A percentile compares a stretch with the other conserved stretches of the same genome.
Conservation (phyloP, 2,888 invertebrate species). For the Bellardia pandia region DNA sequence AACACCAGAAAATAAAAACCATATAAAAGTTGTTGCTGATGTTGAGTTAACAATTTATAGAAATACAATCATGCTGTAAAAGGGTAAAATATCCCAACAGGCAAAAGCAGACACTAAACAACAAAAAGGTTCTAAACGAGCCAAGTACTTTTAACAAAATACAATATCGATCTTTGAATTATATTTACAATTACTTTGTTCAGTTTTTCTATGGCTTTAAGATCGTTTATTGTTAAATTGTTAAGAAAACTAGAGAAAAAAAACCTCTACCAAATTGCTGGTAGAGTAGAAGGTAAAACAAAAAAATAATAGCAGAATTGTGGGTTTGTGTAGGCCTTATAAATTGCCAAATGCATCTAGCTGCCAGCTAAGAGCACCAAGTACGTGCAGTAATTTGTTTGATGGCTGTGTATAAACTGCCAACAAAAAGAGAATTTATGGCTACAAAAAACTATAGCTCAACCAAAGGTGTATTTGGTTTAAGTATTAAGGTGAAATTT, state of each 20-base stretch:
- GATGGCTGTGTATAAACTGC: conserved; percentile 39
- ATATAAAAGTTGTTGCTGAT: conserved; percentile 44
- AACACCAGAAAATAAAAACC: conserved; percentile 34
- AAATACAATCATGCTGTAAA: conserved; percentile 63
- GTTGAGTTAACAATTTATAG: neutral
- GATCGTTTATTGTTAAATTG: conserved; percentile 69
- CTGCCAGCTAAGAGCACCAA: conserved; percentile 70
- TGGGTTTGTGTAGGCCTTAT: conserved; percentile 68
- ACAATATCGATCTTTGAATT: conserved; percentile 70
- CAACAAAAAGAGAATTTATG: conserved; percentile 24
- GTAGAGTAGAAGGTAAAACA: conserved; percentile 9
- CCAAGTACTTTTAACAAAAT: conserved; percentile 29
- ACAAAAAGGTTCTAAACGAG: conserved; percentile 68
- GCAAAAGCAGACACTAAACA: conserved; percentile 6
- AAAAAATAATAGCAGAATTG: conserved; percentile 52
- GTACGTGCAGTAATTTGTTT: conserved; percentile 76
- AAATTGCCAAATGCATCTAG: conserved; percentile 61
- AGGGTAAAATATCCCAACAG: conserved; percentile 58
- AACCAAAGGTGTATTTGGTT: neutral
- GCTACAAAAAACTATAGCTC: neutral
- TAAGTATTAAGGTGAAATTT: too few relatives aligned
- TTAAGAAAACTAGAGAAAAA: conserved; percentile 48
- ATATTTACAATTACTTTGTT: conserved; percentile 68
- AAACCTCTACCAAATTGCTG: conserved; percentile 47
- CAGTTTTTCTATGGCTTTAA: conserved; percentile 35